Conservation (phyloP, 2,113 vertebrate species). For the Raja brachyura region DNA sequence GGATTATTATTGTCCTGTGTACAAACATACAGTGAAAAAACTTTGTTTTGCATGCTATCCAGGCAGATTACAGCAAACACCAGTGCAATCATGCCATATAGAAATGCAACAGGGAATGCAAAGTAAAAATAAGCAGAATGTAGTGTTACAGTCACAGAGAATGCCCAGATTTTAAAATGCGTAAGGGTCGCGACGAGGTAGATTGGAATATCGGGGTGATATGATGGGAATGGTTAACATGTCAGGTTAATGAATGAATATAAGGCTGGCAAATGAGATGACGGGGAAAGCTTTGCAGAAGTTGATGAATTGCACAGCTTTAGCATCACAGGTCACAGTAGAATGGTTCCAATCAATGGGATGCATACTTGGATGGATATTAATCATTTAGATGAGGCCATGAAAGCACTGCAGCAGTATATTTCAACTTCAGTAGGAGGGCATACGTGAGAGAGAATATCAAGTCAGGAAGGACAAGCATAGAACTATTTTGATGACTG, state of each 20-base stretch:
- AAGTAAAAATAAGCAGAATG: too few species aligned
- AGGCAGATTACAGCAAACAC: too few species aligned
- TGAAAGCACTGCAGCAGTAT: neutral
- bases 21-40: too few species aligned
- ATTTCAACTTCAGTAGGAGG: neutral
- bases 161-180: too few species aligned
- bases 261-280: slow-evolving; percentile 10
- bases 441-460: neutral
- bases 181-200: too few species aligned
- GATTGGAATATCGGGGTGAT: too few species aligned
- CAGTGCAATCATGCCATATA: too few species aligned
- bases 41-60: too few species aligned
- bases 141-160: too few species aligned
- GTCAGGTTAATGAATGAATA: neutral
- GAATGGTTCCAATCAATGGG: slow-evolving; percentile 19
- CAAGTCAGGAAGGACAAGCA: neutral
- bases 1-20: too few species aligned
- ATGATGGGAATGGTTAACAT: neutral
- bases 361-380: slow-evolving; percentile 6
- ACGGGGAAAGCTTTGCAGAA: neutral
- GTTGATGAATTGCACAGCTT: neutral
- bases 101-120: too few species aligned
- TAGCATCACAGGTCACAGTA: neutral
- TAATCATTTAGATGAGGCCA: neutral
- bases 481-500: neutral